These are phyloP conservation scores for Scaptomyza montana DNA, from an alignment of 1,140 invertebrate genomes.

Conservation along the genomic window DNA sequence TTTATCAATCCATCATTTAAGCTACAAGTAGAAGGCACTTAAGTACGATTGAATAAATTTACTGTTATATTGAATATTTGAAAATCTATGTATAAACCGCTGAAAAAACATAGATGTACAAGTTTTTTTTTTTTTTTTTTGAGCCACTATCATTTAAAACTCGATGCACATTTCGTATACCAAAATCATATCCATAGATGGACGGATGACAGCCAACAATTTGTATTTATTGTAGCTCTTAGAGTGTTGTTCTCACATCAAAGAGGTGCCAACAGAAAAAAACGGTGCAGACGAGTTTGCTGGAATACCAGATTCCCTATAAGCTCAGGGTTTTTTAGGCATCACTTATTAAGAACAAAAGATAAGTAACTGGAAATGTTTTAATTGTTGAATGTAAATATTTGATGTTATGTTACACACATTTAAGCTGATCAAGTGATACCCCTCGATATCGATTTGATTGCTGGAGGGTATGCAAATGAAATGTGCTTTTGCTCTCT, in stretches of 20 bases:
- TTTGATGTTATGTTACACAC: not conserved
- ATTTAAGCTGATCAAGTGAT: not conserved
- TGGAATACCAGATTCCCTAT: not conserved
- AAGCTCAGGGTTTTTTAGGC: too few relatives aligned
- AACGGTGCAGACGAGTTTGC: not conserved
- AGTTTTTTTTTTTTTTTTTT: not conserved
- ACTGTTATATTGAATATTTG: too few relatives aligned
- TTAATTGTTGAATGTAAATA: too few relatives aligned
- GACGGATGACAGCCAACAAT: conserved; percentile 30
- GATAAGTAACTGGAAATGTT: too few relatives aligned
- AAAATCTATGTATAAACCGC: not conserved
- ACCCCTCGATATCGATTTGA: not conserved
- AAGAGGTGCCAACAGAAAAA: conserved; percentile 51
- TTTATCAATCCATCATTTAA: not conserved
- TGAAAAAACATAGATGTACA: not conserved
- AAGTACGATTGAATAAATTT: too few relatives aligned
- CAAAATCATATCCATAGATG: conserved; percentile 33
- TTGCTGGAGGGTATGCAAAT: conserved; percentile 21
- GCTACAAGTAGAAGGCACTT: not conserved
- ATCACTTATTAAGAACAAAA: too few relatives aligned
- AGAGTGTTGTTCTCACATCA: conserved; percentile 40
- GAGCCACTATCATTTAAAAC: conserved; percentile 18
- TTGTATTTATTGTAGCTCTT: conserved; percentile 57
- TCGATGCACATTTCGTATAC: conserved; percentile 28
- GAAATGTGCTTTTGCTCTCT: conserved; percentile 50